These are phyloP conservation scores for Platichthys stellatus DNA, from an alignment of 2,113 vertebrate species.

Conservation along the genomic window DNA sequence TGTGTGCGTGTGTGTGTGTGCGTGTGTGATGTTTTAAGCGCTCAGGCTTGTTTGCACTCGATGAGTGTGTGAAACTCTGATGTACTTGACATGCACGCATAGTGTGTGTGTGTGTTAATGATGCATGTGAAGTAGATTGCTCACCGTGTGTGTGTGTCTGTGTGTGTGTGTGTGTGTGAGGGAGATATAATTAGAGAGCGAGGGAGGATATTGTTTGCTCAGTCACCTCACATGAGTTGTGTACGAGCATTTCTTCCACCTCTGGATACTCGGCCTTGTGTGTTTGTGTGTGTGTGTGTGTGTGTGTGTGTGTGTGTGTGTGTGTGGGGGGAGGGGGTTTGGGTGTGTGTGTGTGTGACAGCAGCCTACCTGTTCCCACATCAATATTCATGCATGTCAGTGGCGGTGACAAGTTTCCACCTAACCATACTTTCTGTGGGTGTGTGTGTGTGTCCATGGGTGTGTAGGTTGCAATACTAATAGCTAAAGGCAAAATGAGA, in stretches of 20 bases:
- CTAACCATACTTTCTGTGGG: conserved; percentile 19
- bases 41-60: conserved; percentile 1
- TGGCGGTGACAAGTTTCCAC: conserved; percentile 18
- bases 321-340: background rate
- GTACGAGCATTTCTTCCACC: conserved; percentile 7
- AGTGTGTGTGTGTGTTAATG: background rate
- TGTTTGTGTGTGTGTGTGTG: conserved; percentile 11
- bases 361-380: background rate
- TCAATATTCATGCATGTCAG: conserved; percentile 36
- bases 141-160: too few relatives aligned
- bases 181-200: too few relatives aligned
- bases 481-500: conserved; percentile 25
- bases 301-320: conserved; percentile 3
- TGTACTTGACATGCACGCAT: background rate
- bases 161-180: background rate
- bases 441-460: background rate
- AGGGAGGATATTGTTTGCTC: background rate
- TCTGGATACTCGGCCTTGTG: background rate
- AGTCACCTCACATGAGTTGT: conserved; percentile 5
- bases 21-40: background rate
- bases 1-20: background rate
- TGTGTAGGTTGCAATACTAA: conserved; percentile 1
- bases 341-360: background rate
- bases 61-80: conserved; percentile 13
- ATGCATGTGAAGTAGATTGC: background rate